Percentiles rank a stretch among this genome's conserved stretches.
Conservation (phyloP, 2,888 invertebrate genomes). For the Sinelater perroti region DNA sequence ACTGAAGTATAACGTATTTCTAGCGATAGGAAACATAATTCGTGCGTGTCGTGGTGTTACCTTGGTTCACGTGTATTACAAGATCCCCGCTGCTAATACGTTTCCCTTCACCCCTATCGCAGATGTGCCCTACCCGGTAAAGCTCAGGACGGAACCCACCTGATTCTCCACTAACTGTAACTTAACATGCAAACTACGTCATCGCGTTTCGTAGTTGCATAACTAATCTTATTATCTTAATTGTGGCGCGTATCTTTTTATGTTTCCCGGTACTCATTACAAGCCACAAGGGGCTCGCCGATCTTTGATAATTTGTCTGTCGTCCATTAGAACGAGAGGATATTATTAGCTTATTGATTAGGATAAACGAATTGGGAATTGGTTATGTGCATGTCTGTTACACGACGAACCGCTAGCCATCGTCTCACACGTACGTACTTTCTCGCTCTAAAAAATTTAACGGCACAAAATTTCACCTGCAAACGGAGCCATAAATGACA, state of each 20-base stretch:
- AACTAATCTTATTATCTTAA: conserved; percentile 57
- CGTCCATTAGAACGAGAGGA: too few species aligned
- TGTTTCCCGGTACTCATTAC: conserved; percentile 17
- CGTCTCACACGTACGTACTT: too few species aligned
- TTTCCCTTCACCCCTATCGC: conserved; percentile 38
- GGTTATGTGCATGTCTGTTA: too few species aligned
- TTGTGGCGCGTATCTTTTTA: conserved; percentile 49
- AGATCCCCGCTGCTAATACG: conserved; percentile 43
- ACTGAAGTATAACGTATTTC: conserved; percentile 21
- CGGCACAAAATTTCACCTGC: too few species aligned
- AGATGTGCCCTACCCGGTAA: conserved; percentile 43
- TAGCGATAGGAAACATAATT: conserved; percentile 37
- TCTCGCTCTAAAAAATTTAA: too few species aligned
- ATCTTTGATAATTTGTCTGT: too few species aligned
- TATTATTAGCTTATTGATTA: too few species aligned
- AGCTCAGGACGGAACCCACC: conserved; percentile 54
- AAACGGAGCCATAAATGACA: too few species aligned
- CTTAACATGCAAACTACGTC: conserved; percentile 55
- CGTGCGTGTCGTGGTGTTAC: conserved; percentile 42
- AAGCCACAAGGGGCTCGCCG: conserved; percentile 10
- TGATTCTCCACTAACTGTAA: conserved; percentile 54
- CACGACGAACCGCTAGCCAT: too few species aligned
- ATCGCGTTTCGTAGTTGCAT: conserved; percentile 52
- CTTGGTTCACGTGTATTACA: conserved; percentile 43
- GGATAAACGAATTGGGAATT: too few species aligned